Evolutionary conservation across 2,888 invertebrate genomes (phyloP).

Genomic region (Phengaris alcon): DNA sequence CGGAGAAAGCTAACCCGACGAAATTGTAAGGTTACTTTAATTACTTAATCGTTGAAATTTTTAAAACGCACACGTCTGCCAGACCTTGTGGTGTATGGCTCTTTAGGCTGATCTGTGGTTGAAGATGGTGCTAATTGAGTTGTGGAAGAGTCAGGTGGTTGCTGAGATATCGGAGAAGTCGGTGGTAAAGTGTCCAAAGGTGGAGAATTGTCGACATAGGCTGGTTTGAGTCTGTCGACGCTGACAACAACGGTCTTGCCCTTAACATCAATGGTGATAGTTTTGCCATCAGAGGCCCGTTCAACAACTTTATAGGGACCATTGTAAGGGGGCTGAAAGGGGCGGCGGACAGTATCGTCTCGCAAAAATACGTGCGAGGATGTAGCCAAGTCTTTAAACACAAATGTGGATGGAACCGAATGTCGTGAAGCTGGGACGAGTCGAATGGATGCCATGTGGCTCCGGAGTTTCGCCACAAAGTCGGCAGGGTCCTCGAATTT

Average conservation of each 20-base stretch:
- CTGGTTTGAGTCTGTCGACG: conserved; percentile 31
- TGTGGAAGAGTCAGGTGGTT: no score
- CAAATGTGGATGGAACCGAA: not conserved
- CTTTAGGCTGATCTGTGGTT: not conserved
- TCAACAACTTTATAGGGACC: no score
- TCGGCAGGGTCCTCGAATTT: not conserved
- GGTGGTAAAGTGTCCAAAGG: no score
- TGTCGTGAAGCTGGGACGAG: not conserved
- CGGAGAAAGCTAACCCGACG: not conserved
- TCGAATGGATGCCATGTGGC: conserved; percentile 19
- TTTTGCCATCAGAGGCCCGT: conserved; percentile 29
- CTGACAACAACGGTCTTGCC: conserved; percentile 30
- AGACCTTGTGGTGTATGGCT: not conserved
- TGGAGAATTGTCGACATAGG: no score
- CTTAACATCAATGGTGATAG: conserved; percentile 30
- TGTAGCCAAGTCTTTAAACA: not conserved
- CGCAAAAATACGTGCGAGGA: conserved; percentile 25
- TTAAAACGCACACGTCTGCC: not conserved
- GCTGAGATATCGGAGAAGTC: no score
- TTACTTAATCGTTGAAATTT: not conserved
- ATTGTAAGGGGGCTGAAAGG: conserved; percentile 31
- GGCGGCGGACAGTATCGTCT: conserved; percentile 33
- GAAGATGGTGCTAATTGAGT: no score
- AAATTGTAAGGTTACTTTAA: not conserved
- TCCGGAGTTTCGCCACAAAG: conserved; percentile 10